Base-by-base conservation (phyloP, 37 sponge, comb jelly and placozoan genomes). In the Chondrosia reniformis region DNA sequence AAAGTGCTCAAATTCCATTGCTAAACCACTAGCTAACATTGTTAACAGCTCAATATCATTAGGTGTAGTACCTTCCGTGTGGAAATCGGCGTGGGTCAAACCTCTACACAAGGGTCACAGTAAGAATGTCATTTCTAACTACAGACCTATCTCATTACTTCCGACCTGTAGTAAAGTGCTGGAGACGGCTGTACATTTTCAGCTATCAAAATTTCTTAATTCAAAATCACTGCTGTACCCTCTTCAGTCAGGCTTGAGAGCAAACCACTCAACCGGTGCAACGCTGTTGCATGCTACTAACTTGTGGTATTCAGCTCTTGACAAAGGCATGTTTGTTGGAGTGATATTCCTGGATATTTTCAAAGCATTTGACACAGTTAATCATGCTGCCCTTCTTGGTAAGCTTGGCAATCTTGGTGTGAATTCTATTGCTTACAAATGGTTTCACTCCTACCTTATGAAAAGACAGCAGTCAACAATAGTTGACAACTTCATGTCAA, bases 291-390 rank as follows among this genome's bases (percentile, higher is more conserved):
- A 66, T 39, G 32, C 39, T 32, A 33, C 37, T 31, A 34, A 66
- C 17, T 36, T 5, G 39, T 66, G 67, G 67, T 66, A 66, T 39
- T 5, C 7, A 17, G 67, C 67, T 19, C 36, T 66, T 59, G 61
- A 59, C n/a, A 25, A 59, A 5, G 22, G 22, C 7, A 7, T 19
- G 22, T 19, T 19, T 6, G 61, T 59, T 13, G 61, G 61, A 30
- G 67, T 66, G 5, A 36, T 66, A 9, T 66, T 66, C 38, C 38
- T 66, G 37, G 67, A 66, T 66, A 39, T 66, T 37, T 5, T 39
- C 9, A 34, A 66, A 28, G 39, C 67, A 19, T 66, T 66, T 66
- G 67, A 66, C 36, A 66, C 5, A 8, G 37, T 36, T 33, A 33
- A 66, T 66, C 67, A 66, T 30, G 7, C 37, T 36, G 39, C 19